Evolutionary conservation across 2,888 invertebrate genomes (phyloP), one percentile per base, ranked within the genome.

Genomic region (Autographa pulchrina): DNA sequence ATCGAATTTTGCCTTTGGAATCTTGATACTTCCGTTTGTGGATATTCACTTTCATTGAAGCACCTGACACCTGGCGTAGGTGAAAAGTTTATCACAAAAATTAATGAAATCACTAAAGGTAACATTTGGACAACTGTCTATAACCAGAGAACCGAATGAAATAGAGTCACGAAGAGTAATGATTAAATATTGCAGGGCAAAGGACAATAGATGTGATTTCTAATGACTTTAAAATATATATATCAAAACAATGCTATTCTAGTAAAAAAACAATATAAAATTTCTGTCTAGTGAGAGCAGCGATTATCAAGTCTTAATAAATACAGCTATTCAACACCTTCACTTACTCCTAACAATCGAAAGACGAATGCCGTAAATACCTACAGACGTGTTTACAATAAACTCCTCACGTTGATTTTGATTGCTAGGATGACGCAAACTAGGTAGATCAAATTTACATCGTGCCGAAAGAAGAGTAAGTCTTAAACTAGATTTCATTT

Each of bases 121-220:
- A 70, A 61, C 81, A 83, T 83, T 63, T 74, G 61, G 20, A 66
- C 64, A 62, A 62, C 62, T 52, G 56, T 20, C 18, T 52, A 16
- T 20, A 38, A 43, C 56, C 69, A 64, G 52, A 56, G 32, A 56
- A 54, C 65, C 38, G 43, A 59, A 16, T 56, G n/a, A 54, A 68
- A 62, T 61, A 68, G 20, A 14, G 8, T 32, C 62, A 4, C 41
- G n/a, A 56, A 14, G 20, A 18, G 52, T 61, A 71, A 31, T 68
- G 31, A 59, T 0, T n/a, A 35, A 1, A 41, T 20, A 61, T 56
- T 48, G 14, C 18, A 62, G 7, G 20, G 43, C 56, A 68, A 62
- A 31, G 0, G 56, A 64, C 43, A 25, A 48, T 18, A 32, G 38
- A 56, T 11, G 5, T 68, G 13, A 25, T 18, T 9, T 31, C 16